Conservation (phyloP, 2,888 invertebrate species). For the Siphonodentalium dalli region DNA sequence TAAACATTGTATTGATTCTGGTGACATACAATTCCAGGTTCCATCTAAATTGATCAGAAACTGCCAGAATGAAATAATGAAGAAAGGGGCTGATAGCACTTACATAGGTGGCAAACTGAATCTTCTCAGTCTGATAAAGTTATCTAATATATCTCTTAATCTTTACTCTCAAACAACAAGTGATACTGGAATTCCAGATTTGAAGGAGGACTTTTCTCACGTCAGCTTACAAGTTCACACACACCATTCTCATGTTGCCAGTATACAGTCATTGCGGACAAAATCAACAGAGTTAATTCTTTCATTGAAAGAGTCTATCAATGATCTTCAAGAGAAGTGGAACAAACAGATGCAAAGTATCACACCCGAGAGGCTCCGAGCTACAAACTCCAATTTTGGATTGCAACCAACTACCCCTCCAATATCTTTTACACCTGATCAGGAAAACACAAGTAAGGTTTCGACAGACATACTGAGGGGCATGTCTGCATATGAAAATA, state of each 20-base stretch:
- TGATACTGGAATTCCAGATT: slow-evolving; percentile 42
- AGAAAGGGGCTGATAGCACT: slow-evolving; percentile 59
- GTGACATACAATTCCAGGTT: slow-evolving; percentile 48
- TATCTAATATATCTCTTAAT: slow-evolving; percentile 59
- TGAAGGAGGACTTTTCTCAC: slow-evolving; percentile 38
- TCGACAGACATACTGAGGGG: too few species aligned
- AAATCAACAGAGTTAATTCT: slow-evolving; percentile 44
- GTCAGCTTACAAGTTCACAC: slow-evolving; percentile 47
- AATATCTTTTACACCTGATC: too few species aligned
- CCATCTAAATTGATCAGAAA: slow-evolving; percentile 57
- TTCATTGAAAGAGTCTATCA: slow-evolving; percentile 41
- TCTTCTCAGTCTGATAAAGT: slow-evolving; percentile 51
- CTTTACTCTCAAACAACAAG: slow-evolving; percentile 40
- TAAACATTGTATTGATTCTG: slow-evolving; percentile 46
- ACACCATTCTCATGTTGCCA: slow-evolving; percentile 43
- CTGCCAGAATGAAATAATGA: slow-evolving; percentile 55
- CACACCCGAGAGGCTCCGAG: too few species aligned
- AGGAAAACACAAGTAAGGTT: too few species aligned
- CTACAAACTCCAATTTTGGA: too few species aligned
- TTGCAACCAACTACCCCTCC: too few species aligned
- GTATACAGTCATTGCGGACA: slow-evolving; percentile 42
- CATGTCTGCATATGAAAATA: too few species aligned
- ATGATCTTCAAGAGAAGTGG: slow-evolving; percentile 33
- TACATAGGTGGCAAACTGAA: slow-evolving; percentile 58
- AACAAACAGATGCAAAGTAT: slow-evolving; percentile 23